phyloP scores from a whole-genome alignment of 2,113 vertebrate species.

The Scortum barcoo region DNA sequence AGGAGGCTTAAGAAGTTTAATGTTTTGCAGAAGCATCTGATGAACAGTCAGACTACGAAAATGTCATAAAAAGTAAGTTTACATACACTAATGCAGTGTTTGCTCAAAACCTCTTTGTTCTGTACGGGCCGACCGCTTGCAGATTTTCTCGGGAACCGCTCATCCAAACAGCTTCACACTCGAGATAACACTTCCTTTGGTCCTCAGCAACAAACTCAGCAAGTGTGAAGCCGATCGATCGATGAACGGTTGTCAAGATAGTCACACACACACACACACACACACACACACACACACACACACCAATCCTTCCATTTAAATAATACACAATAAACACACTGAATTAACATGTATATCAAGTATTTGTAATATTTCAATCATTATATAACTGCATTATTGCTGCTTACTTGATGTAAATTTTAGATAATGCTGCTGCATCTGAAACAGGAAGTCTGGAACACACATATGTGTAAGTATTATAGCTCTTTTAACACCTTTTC shows the following conservation, averaged over 20 bases:
- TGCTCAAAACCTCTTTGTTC: too few species aligned
- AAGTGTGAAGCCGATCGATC: too few species aligned
- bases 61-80: conserved; percentile 22
- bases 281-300: too few species aligned
- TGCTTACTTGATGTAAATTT: not conserved
- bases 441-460: conserved; percentile 30
- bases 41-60: conserved; percentile 23
- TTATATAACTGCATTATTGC: not conserved
- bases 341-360: not conserved
- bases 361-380: not conserved
- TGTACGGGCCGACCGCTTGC: too few species aligned
- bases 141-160: too few species aligned
- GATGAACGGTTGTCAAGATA: too few species aligned
- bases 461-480: conserved; percentile 73
- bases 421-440: not conserved
- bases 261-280: too few species aligned
- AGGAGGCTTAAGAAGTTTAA: not conserved
- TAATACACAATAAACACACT: not conserved
- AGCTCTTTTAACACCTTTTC: not conserved
- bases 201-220: too few species aligned
- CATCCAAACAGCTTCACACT: too few species aligned
- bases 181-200: too few species aligned
- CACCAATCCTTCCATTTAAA: too few species aligned
- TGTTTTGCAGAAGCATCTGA: not conserved
- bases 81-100: not conserved